Evolutionary conservation across 2,797 vertebrate genomes (phyloP), one percentile per base, ranked within the genome.

Genomic region (Poeciliopsis presidionis): DNA sequence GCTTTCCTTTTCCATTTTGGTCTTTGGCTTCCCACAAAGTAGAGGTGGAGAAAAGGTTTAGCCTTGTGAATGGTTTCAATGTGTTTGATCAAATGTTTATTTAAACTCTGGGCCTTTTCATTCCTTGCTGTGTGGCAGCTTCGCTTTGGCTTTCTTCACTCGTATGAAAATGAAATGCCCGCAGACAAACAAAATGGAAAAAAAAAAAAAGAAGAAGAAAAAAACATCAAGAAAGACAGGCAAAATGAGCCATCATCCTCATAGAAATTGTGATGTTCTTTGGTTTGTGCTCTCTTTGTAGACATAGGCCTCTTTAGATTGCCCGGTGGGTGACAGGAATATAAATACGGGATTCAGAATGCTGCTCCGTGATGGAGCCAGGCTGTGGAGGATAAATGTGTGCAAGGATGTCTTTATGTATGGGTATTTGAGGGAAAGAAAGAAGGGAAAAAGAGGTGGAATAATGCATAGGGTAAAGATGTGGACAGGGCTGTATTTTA

Each of bases 201-300:
- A 55, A 55, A 51, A 46, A 11, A 20, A 30, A 51, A 46, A 11
- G 9, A 30, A 39, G 8, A 7, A 77, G 69, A 39, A 67, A 9
- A 8, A 76, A 72, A 83, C 33, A 72, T 2, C 83, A 74, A 86
- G 72, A 86, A 86, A 85, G 84, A 81, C 75, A 71, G 63, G 71
- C 74, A 82, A 89, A 93, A 91, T 90, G 82, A 87, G 85, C 79
- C 73, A 57, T 86, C 85, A 77, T 84, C 84, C 90, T 88, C 88
- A 65, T 77, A 88, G 87, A 89, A 88, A 89, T 86, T 85, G 87
- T 84, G 86, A 88, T 83, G 83, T 86, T 89, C 87, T 93, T 91
- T 93, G 88, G 91, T 91, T 90, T 84, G 61, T 84, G 80, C 79
- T 87, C 45, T 86, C 84, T 88, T 87, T 91, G 88, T 91, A 89